phyloP scores from a whole-genome alignment of 2,888 invertebrate species.

The Lumbricus terrestris region DNA sequence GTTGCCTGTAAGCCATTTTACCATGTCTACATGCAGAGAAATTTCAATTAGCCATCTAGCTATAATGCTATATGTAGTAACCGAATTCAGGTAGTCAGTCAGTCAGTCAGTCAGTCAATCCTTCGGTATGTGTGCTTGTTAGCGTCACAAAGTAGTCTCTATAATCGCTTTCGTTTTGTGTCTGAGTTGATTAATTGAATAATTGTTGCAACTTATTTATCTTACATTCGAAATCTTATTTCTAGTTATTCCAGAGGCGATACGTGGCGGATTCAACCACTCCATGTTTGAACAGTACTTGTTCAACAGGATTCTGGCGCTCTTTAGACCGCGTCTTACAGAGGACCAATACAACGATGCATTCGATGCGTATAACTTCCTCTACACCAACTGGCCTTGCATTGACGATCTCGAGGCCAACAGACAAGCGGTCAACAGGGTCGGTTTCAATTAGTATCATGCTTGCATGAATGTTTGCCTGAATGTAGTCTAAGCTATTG shows the following conservation, averaged over 20 bases:
- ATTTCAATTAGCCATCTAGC: no score
- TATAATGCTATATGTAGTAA: no score
- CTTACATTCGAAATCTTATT: not conserved
- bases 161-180: not conserved
- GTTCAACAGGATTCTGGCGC: conserved; percentile 8
- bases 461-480: no score
- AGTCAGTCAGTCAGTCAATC: no score
- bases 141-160: not conserved
- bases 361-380: conserved; percentile 28
- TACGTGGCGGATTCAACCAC: conserved; percentile 31
- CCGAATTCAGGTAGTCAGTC: no score
- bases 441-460: no score
- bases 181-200: not conserved
- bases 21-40: no score
- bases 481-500: no score
- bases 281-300: conserved; percentile 25
- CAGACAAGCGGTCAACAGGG: conserved; percentile 33
- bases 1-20: conserved; percentile 26
- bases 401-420: conserved; percentile 31
- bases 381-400: conserved; percentile 34
- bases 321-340: not conserved
- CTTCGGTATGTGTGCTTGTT: no score
- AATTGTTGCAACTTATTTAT: not conserved
- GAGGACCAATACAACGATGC: conserved; percentile 23
- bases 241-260: conserved; percentile 33